Evolutionary conservation across 2,113 vertebrate genomes (phyloP), one percentile per base, ranked within the genome.

Genomic region (Pogona vitticeps): DNA sequence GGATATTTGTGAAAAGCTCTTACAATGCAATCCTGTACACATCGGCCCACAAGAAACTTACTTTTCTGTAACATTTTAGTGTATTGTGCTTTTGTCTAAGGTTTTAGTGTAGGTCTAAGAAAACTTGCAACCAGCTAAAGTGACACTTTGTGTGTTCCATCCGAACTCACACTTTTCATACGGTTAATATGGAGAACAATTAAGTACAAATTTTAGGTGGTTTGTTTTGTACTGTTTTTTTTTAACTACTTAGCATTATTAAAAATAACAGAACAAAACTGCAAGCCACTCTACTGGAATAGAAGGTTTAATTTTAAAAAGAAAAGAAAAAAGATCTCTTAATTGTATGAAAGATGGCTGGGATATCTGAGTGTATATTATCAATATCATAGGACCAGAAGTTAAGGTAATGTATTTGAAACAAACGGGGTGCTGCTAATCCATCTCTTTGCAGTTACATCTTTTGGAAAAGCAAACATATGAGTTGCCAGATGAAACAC

Each of bases 321-420:
- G 6, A 58, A 18, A 2, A 10, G 15, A 9, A 21, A 28, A 17
- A 59, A 38, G 40, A 67, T 10, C 23, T n/a, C n/a, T n/a, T n/a
- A n/a, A 28, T 52, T 70, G 42, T 56, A 70, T 78, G 58, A 78
- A 58, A 85, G 33, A 42, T 61, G 38, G 31, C n/a, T 88, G 52
- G 56, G 77, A 71, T 33, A 31, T 42, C 20, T 77, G 58, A 87
- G 18, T 40, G 52, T 33, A 56, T 38, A 70, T 26, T 82, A 73
- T 77, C 68, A 87, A 82, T 76, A 58, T 77, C 80, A 82, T 42
- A 71, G 59, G 28, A 20, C 38, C 61, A 71, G 56, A 77, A 70
- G 3, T 67, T 63, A 82, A 82, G 67, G 75, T 18, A 70, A 78
- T 88, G 15, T 56, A 81, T 88, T 82, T 76, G 46, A 67, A 82